These are phyloP conservation scores for Sarcophaga subvicina DNA, from an alignment of 2,888 invertebrate genomes.

Conservation along the genomic window DNA sequence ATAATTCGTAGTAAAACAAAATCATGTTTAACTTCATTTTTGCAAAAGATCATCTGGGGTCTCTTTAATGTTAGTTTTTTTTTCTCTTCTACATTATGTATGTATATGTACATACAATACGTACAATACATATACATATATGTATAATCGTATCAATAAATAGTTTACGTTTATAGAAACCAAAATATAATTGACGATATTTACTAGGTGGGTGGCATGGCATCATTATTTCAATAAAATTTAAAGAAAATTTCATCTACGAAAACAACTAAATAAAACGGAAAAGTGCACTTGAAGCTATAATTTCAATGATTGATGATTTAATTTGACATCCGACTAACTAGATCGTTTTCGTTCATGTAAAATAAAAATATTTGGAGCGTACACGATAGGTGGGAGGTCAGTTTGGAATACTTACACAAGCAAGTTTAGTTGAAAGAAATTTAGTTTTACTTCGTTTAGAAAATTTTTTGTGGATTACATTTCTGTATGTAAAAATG, in stretches of 20 bases:
- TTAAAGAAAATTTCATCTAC: slow-evolving; percentile 12
- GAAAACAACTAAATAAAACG: slow-evolving; percentile 60
- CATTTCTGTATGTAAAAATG: too few species aligned
- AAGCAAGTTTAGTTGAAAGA: too few species aligned
- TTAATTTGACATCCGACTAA: slow-evolving; percentile 59
- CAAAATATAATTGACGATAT: background rate
- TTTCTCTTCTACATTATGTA: background rate
- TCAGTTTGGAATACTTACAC: too few species aligned
- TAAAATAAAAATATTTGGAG: background rate
- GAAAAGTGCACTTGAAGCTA: slow-evolving; percentile 59
- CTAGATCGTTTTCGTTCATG: slow-evolving; percentile 6
- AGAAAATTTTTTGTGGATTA: too few species aligned
- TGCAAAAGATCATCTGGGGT: background rate
- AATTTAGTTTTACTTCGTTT: too few species aligned
- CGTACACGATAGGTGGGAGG: slow-evolving; percentile 3
- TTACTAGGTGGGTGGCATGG: slow-evolving; percentile 57
- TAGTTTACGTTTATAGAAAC: background rate
- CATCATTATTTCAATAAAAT: slow-evolving; percentile 34
- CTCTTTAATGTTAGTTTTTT: background rate
- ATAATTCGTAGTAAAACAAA: background rate
- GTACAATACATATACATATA: background rate
- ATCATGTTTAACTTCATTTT: background rate
- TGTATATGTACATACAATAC: background rate
- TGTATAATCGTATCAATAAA: too few species aligned
- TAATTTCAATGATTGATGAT: slow-evolving; percentile 65